phyloP scores from a whole-genome alignment of 2,797 vertebrate genomes.

The Myotis daubentonii region DNA sequence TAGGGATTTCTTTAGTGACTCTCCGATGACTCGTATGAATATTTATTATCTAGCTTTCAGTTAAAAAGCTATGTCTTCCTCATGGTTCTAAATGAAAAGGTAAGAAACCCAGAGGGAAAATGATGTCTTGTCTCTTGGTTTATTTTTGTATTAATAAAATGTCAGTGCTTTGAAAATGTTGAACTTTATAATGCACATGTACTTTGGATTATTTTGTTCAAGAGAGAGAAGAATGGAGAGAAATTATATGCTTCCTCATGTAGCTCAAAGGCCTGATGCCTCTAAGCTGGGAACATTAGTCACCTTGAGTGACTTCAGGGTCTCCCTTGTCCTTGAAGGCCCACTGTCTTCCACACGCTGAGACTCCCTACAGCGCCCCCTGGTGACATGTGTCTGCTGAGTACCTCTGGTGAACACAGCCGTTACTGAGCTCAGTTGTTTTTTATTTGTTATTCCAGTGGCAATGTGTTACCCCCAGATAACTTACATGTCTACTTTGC shows the following conservation, averaged over 20 bases:
- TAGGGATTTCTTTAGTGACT: constrained; percentile 26
- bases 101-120: constrained; percentile 41
- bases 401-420: neutral
- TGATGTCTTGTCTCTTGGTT: neutral
- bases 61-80: constrained; percentile 39
- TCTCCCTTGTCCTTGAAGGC: neutral
- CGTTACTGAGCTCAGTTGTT: constrained; percentile 29
- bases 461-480: constrained; percentile 3
- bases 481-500: constrained; percentile 57
- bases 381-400: neutral
- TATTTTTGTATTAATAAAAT: constrained; percentile 46
- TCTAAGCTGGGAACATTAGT: neutral
- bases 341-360: neutral
- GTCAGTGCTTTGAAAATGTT: neutral
- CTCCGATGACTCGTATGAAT: neutral
- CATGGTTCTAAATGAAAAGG: constrained; percentile 34
- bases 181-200: neutral
- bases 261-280: neutral
- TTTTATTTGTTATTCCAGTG: constrained; percentile 42
- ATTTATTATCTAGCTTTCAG: neutral
- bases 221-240: neutral
- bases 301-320: neutral
- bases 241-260: constrained; percentile 5
- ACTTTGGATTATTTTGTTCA: constrained; percentile 51
- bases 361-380: neutral